Evolutionary conservation across 2,888 invertebrate species (phyloP).

Genomic region (Clitarchus hookeri): DNA sequence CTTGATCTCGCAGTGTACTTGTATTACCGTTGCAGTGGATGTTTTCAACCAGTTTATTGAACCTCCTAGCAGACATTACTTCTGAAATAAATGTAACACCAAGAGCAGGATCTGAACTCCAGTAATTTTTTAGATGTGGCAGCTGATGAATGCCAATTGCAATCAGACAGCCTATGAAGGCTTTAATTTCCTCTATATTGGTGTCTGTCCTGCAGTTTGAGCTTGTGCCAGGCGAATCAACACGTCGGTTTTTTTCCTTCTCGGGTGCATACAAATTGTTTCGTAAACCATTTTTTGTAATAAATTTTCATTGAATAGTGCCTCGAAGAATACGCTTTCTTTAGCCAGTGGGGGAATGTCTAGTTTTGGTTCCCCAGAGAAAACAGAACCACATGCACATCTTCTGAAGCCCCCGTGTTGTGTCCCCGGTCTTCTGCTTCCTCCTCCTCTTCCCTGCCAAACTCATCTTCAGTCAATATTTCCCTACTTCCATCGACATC

Average conservation of each 20-base stretch:
- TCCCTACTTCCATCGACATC: too few species aligned
- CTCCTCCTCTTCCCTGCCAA: neutral
- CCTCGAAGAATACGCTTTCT: too few species aligned
- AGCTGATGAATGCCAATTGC: neutral
- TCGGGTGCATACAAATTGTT: neutral
- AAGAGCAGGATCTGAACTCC: too few species aligned
- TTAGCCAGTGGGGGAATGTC: too few species aligned
- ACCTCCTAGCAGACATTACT: conserved; percentile 16
- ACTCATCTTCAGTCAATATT: too few species aligned
- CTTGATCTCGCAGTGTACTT: neutral
- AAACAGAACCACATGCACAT: neutral
- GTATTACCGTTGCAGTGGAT: conserved; percentile 31
- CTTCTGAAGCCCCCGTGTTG: too few species aligned
- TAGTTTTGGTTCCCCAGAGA: neutral
- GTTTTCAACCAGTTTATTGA: conserved; percentile 27
- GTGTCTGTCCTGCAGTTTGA: neutral
- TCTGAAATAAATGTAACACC: too few species aligned
- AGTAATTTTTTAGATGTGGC: neutral
- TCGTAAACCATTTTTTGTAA: neutral
- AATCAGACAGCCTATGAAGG: neutral
- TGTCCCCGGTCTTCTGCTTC: too few species aligned
- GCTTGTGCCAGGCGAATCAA: neutral
- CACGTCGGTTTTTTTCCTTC: neutral
- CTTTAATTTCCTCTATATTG: neutral
- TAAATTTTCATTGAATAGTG: conserved; percentile 1